Evolutionary conservation across 2,797 vertebrate genomes (phyloP).

Genomic region (Lindbergichthys nudifrons): DNA sequence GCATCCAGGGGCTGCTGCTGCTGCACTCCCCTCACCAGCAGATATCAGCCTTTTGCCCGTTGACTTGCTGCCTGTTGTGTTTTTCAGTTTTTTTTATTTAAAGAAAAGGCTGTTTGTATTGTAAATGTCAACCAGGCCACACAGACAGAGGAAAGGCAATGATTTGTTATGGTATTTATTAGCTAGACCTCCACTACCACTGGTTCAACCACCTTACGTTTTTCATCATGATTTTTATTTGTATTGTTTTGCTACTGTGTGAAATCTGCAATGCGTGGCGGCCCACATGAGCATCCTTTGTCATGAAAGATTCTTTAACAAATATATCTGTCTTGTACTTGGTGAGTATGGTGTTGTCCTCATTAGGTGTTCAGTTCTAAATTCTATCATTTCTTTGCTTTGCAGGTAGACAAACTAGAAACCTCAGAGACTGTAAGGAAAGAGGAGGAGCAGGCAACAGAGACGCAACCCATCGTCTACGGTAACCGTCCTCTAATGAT

Average conservation of each 20-base stretch:
- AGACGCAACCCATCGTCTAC: conserved; percentile 99
- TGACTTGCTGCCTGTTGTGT: conserved; percentile 32
- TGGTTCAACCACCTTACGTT: not conserved
- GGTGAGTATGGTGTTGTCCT: not conserved
- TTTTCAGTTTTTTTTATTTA: not conserved
- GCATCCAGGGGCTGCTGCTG: conserved; percentile 52
- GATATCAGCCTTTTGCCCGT: conserved; percentile 17
- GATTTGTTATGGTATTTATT: too few species aligned
- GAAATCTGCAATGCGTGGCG: not conserved
- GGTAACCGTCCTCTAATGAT: conserved; percentile 82
- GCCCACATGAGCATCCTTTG: not conserved
- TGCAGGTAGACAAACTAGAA: conserved; percentile 98
- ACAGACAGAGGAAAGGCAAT: not conserved
- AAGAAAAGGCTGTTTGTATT: not conserved
- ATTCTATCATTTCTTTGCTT: conserved; percentile 14
- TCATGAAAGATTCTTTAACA: not conserved
- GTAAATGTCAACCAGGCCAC: not conserved
- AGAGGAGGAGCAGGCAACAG: conserved; percentile 98
- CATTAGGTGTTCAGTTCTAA: conserved; percentile 6
- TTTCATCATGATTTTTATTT: not conserved
- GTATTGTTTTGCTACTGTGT: not conserved
- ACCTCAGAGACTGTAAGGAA: conserved; percentile 97
- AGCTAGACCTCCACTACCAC: not conserved
- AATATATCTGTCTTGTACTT: not conserved
- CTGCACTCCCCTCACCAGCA: conserved; percentile 14